Percentiles rank a stretch among this genome's conserved stretches.
phyloP scores from a whole-genome alignment of 1,140 invertebrate species.

The Pseudachorutes palmiensis region DNA sequence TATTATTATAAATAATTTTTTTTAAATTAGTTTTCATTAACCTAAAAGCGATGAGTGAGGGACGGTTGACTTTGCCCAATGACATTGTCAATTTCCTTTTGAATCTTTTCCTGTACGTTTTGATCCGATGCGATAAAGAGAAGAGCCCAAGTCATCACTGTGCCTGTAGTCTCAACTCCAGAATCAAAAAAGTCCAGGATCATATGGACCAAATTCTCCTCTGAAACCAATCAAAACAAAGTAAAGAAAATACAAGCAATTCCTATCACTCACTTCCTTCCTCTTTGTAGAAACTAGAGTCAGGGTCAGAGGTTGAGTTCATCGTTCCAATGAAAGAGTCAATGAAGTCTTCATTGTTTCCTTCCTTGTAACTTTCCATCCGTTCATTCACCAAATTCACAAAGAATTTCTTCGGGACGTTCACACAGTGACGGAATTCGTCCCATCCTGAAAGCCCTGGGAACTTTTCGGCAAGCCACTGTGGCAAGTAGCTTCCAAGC shows the following conservation, averaged over 20 bases:
- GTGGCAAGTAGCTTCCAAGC: constrained; percentile 1
- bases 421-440: background rate
- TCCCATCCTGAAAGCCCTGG: background rate
- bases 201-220: background rate
- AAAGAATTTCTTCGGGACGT: background rate
- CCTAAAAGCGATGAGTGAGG: background rate
- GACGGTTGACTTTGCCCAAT: background rate
- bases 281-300: constrained; percentile 24
- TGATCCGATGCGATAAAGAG: constrained; percentile 44
- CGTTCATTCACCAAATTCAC: background rate
- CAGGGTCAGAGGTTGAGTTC: constrained; percentile 27
- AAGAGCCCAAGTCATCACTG: constrained; percentile 40
- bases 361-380: constrained; percentile 11
- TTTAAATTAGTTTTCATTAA: too few species aligned
- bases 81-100: constrained; percentile 41
- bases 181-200: constrained; percentile 39
- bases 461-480: background rate
- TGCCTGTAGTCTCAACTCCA: constrained; percentile 47
- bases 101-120: constrained; percentile 44
- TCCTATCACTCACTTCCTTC: background rate
- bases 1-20: background rate
- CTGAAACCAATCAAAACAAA: constrained; percentile 8
- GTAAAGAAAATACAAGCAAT: too few species aligned
- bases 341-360: constrained; percentile 19
- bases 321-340: constrained; percentile 28